Percentiles rank a stretch among this genome's conserved stretches.
phyloP scores from a whole-genome alignment of 1,140 invertebrate species.

The Rhizoglyphus robini region DNA sequence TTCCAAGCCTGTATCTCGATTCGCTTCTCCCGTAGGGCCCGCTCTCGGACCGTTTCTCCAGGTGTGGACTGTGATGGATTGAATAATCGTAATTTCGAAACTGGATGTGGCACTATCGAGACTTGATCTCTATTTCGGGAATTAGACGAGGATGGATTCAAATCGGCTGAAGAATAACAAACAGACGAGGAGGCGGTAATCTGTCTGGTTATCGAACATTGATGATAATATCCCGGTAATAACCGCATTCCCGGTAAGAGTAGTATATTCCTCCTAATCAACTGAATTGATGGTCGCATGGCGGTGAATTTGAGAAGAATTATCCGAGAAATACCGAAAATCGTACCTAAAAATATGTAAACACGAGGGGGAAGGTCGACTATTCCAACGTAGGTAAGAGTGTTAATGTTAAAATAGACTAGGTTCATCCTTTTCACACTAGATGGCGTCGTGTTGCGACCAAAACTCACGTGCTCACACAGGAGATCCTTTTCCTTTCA shows the following conservation, averaged over 20 bases:
- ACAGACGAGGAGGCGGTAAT: background rate
- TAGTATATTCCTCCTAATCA: background rate
- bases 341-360: too few relatives aligned
- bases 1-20: slow-evolving; percentile 61
- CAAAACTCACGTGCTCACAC: background rate
- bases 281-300: background rate
- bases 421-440: background rate
- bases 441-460: background rate
- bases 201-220: background rate
- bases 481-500: background rate
- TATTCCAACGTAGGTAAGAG: too few relatives aligned
- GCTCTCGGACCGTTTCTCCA: slow-evolving; percentile 51
- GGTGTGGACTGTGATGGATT: slow-evolving; percentile 43
- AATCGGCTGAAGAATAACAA: background rate
- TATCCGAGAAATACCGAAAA: background rate
- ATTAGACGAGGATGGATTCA: background rate
- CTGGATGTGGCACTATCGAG: slow-evolving; percentile 41
- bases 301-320: background rate
- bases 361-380: too few relatives aligned
- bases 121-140: background rate
- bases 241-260: background rate
- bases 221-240: background rate
- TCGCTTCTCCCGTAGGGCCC: slow-evolving; percentile 45
- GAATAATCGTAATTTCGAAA: slow-evolving; percentile 58
- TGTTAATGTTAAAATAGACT: too few relatives aligned